phyloP scores from a whole-genome alignment of 2,888 invertebrate genomes.

The Petrolisthes cinctipes region DNA sequence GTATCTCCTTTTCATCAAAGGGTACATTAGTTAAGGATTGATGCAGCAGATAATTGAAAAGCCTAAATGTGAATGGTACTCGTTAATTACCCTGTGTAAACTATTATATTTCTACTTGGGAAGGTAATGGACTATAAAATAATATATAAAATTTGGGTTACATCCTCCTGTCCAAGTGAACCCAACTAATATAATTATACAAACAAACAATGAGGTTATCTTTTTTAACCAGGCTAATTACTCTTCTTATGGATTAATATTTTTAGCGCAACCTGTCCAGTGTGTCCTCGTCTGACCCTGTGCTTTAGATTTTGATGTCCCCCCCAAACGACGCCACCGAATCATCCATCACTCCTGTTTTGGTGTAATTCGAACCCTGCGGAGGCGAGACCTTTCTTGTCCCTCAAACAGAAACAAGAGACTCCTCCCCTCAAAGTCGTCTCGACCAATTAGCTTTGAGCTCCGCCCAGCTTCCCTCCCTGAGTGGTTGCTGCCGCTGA shows the following conservation, averaged over 20 bases:
- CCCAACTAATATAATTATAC: no score
- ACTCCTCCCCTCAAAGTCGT: slow-evolving; percentile 33
- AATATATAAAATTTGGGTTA: no score
- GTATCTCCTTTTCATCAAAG: no score
- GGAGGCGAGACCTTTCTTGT: slow-evolving; percentile 40
- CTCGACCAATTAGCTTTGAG: slow-evolving; percentile 32
- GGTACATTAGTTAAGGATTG: no score
- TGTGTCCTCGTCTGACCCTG: not conserved
- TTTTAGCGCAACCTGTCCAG: not conserved
- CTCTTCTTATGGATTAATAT: no score
- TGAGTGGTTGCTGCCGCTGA: slow-evolving; percentile 28
- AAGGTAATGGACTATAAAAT: no score
- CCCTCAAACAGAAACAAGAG: slow-evolving; percentile 34
- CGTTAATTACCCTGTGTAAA: no score
- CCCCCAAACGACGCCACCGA: not conserved
- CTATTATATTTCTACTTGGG: no score
- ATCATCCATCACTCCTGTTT: slow-evolving; percentile 36
- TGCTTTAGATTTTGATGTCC: slow-evolving; percentile 11
- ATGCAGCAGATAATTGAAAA: no score
- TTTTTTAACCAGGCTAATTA: not conserved
- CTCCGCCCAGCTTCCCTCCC: slow-evolving; percentile 47
- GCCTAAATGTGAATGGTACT: no score
- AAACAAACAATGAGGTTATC: no score
- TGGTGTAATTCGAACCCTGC: slow-evolving; percentile 45
- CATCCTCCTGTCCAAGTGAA: no score